Percentiles rank a stretch among this genome's conserved stretches.
phyloP scores from a whole-genome alignment of 2,797 vertebrate species.

The Sciaenops ocellatus region DNA sequence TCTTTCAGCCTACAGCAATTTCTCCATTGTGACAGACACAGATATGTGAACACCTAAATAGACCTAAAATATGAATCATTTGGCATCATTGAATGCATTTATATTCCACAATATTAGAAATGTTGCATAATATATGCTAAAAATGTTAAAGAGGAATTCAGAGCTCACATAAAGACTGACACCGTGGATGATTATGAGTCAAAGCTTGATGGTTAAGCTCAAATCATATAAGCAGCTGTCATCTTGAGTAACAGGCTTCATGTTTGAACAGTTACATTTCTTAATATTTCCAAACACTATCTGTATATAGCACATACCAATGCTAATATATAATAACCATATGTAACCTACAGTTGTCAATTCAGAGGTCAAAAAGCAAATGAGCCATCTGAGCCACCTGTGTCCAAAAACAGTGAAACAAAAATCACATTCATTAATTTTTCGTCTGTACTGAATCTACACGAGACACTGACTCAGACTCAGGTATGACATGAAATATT shows the following conservation, averaged over 20 bases:
- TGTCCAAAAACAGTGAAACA: background rate
- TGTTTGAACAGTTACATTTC: background rate
- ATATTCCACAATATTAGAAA: background rate
- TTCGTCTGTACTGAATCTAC: background rate
- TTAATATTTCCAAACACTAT: background rate
- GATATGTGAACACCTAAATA: background rate
- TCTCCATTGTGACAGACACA: background rate
- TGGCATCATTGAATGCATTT: background rate
- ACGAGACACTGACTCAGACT: background rate
- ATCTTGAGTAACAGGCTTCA: background rate
- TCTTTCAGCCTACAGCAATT: background rate
- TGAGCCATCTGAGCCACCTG: too few relatives aligned
- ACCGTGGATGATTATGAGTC: background rate
- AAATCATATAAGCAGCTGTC: background rate
- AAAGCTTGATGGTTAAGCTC: background rate
- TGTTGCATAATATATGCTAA: background rate
- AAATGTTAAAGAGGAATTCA: background rate
- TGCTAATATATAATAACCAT: too few relatives aligned
- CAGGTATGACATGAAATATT: background rate
- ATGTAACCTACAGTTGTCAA: too few relatives aligned
- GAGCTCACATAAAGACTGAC: background rate
- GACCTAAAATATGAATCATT: background rate
- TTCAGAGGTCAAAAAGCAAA: too few relatives aligned
- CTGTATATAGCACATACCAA: background rate
- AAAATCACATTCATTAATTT: background rate